Base-by-base conservation (phyloP, 2,113 vertebrate species). In the Eptesicus fuscus region DNA sequence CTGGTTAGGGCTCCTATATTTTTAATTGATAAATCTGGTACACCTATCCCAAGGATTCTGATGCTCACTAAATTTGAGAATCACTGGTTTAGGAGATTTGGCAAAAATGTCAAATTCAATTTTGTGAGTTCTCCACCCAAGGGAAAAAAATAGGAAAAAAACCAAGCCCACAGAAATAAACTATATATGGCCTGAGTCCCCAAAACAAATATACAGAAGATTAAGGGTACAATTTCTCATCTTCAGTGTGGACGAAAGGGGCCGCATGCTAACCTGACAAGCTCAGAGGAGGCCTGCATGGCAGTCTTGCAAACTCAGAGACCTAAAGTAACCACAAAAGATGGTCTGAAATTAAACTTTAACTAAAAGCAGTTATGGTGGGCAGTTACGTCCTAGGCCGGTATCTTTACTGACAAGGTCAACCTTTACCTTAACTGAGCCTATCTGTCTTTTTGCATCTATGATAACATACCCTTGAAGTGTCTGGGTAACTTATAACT, bases 11-110 rank as follows among this genome's bases (percentile, higher is more conserved):
- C 49, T 59, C 47, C 44, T 71, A 4, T 80, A 56, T 77, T 84
- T 95, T 90, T 90, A 92, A 87, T 77, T 56, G 37, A 44, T 87
- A 87, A 93, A 51, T 63, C 13, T 79, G 35, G 25, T 47, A 80
- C 76, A 47, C 12, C 61, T 89, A 35, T 82, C 32, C 49, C 25
- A 90, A 59, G 53, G 20, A 80, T 80, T 89, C 42, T 83, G 32
- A 44, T 28, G 3, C 49, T 82, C 85, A 65, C 14, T 70, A 92
- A 95, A 84, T 69, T 49, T 79, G 22, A 95, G 59, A 61, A 84
- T 30, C 40, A 10, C 32, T 20, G 42, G 25, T 78, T 32, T 83
- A 56, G 93, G 30, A 74, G 49, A 78, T 78, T 73, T 82, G 47
- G 47, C 25, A 67, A 90, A 91, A 82, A 88, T 47, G 2, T 90